Evolutionary conservation across 1,140 invertebrate genomes (phyloP).

Genomic region (Panonychus citri): DNA sequence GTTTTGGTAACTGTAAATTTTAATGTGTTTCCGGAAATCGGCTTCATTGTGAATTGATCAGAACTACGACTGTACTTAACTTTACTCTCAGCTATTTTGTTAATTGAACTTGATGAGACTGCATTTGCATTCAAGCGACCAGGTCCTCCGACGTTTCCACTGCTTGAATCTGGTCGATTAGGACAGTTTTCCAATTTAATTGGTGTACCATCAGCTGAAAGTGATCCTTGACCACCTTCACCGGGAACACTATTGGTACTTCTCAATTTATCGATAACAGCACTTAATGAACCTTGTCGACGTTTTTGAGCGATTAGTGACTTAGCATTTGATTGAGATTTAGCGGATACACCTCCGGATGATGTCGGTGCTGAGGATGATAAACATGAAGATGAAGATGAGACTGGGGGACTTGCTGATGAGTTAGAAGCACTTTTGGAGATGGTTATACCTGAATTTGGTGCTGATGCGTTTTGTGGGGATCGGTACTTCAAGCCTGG

Average conservation of each 20-base stretch:
- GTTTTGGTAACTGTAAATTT: constrained; percentile 17
- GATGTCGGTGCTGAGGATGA: neutral
- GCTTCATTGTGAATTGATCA: constrained; percentile 17
- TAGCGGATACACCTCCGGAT: neutral
- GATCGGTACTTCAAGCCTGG: neutral
- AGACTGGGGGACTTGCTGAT: neutral
- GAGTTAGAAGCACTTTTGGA: neutral
- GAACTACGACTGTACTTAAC: constrained; percentile 12
- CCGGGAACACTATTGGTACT: constrained; percentile 18
- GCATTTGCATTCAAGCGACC: neutral
- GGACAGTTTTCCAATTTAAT: neutral
- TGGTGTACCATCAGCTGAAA: neutral
- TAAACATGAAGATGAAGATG: neutral
- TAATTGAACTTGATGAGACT: neutral
- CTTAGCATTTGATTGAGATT: neutral
- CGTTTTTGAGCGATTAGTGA: constrained; percentile 28
- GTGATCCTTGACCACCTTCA: neutral
- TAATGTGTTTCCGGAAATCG: constrained; percentile 8
- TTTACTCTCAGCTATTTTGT: constrained; percentile 11
- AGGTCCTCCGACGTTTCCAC: neutral
- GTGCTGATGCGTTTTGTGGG: neutral
- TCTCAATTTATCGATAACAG: constrained; percentile 54
- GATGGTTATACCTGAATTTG: neutral
- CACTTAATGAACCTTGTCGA: constrained; percentile 42
- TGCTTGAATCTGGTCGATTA: neutral